Conservation (phyloP, 2,888 invertebrate species). For the Scaptomyza cyrtandrae region DNA sequence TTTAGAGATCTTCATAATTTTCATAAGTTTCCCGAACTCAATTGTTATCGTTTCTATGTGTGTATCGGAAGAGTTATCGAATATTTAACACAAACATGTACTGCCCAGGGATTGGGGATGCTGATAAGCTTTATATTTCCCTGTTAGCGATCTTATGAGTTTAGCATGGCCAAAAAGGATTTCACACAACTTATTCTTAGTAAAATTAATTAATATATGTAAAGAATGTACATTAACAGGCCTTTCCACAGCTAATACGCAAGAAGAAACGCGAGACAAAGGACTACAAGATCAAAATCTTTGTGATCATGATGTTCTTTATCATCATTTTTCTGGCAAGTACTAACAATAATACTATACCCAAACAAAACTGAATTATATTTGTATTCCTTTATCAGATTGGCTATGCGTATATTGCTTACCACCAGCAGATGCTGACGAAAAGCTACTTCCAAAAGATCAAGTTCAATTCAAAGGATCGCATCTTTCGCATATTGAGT, state of each 20-base stretch:
- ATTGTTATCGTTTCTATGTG: too few relatives aligned
- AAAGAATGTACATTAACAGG: constrained; percentile 85
- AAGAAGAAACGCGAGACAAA: constrained; percentile 88
- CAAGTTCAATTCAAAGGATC: constrained; percentile 91
- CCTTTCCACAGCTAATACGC: constrained; percentile 89
- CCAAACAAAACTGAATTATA: neutral
- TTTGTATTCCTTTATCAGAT: constrained; percentile 84
- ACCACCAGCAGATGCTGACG: constrained; percentile 92
- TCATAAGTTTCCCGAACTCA: too few relatives aligned
- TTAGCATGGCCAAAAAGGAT: neutral
- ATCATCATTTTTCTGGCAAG: constrained; percentile 90
- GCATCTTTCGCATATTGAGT: constrained; percentile 90
- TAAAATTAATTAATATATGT: neutral
- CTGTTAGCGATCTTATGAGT: neutral
- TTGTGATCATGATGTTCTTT: constrained; percentile 92
- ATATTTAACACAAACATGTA: too few relatives aligned
- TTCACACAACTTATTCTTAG: neutral
- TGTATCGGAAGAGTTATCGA: too few relatives aligned
- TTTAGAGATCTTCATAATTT: too few relatives aligned
- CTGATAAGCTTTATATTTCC: neutral
- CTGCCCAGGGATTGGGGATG: too few relatives aligned
- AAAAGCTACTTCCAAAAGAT: constrained; percentile 93
- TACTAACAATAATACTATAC: neutral
- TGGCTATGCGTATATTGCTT: constrained; percentile 92
- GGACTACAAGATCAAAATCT: constrained; percentile 92